Base-by-base conservation (phyloP, 53 echinoderm and acorn worm genomes). In the Actinopyga echinites region DNA sequence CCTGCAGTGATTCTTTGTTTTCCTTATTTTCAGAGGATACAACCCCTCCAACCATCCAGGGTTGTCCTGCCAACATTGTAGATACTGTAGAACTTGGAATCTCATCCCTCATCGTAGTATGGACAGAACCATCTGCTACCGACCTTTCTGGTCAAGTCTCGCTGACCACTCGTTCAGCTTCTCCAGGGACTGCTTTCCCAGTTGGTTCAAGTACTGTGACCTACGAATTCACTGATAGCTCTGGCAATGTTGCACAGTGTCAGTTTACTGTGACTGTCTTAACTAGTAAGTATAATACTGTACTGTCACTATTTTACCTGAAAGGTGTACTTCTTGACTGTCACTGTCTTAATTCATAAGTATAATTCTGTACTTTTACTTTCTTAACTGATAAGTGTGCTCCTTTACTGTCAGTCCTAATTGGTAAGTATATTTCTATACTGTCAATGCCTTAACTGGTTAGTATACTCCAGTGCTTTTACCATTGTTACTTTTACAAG, bases 211-310 rank as follows among this genome's bases (percentile, higher is more conserved):
- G 64, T 0, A 75, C 75, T 3, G 87, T 91, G 25, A 69, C 69
- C 12, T 91, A 91, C 58, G 57, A 58, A 32, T 85, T 88, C 31
- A 62, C 38, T 29, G 92, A 92, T 85, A 28, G 43, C n/a, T 24
- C 34, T 23, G 86, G 88, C n/a, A 92, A 92, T 43, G 3, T 34
- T 34, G 69, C 44, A 11, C 60, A 32, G 0, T 79, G 79, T 30
- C 17, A 63, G 9, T 91, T 91, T 75, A 57, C 78, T 23, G 86
- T 90, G 34, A 86, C 69, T 30, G 83, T 90, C 34, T 37, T 54
- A 35, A 54, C 82, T 53, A 65, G 90, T 90, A 82, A 82, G 89
- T n/a, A n/a, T n/a, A n/a, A n/a, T n/a, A n/a, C n/a, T n/a, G n/a
- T n/a, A n/a, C n/a, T n/a, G n/a, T n/a, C n/a, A n/a, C n/a, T n/a